Evolutionary conservation across 1,140 invertebrate species (phyloP), one percentile per base, ranked within the genome.

Genomic region (Drosophila ironensis): DNA sequence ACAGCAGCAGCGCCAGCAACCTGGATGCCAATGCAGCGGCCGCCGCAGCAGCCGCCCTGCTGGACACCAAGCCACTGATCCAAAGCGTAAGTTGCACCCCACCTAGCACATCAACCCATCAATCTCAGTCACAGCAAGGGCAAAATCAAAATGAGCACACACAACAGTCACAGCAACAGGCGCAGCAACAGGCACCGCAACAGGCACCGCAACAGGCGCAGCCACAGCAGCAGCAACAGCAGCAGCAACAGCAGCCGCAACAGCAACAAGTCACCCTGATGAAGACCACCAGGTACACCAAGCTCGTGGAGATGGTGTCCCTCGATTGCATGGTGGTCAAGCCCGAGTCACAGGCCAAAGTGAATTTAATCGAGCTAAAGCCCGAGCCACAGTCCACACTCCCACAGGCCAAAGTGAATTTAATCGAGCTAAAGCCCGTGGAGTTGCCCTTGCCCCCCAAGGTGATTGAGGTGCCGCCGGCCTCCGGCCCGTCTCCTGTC

Each of bases 21-120:
- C 40, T 89, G 7, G 87, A 87, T 33, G 76, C 78, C 1, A 86
- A 89, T 54, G 76, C 70, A 1, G 77, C 77, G 11, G 73, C 88
- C 5, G 66, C 76, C 27, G 77, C 72, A 24, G 73, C 88, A 17
- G 66, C 84, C 45, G 77, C 73, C 6, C 50, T 84, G 56, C 64
- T 82, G 53, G 90, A 86, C 54, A 90, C 91, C 12, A 91, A 92
- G 72, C 91, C 92, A 20, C 74, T 89, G 14, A 89, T 89, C 25
- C 89, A 90, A 88, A 89, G 87, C 72, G 89, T 90, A 90, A 90
- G 89, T 70, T 30, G 74, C n/a, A 16, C 33, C 5, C 33, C 14
- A 2, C 8, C 2, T 14, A 37, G 33, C 14, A 19, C n/a, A 16
- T 20, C 12, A 17, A 14, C 7, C 30, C 11, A 25, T 5, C 8